A percentile compares a stretch with the other conserved stretches of the same genome.
Conservation (phyloP, 2,888 invertebrate species). For the Hydrotaea cyrtoneurina region DNA sequence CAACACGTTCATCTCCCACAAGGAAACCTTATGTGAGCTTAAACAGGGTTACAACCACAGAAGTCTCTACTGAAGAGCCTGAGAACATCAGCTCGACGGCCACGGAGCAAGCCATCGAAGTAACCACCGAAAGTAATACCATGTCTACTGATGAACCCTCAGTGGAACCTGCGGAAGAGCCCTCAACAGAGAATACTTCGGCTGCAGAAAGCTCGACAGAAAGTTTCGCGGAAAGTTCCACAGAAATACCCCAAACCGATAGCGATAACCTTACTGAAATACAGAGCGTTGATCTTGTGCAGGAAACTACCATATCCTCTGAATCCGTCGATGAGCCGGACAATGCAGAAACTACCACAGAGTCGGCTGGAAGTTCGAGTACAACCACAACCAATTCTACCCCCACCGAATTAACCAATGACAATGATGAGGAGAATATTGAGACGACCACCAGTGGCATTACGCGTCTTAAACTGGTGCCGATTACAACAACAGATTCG, state of each 20-base stretch:
- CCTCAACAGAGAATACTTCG: not conserved
- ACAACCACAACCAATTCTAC: slow-evolving; percentile 9
- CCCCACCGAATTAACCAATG: not conserved
- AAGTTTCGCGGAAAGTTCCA: not conserved
- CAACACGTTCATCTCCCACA: not conserved
- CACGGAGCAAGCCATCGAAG: not conserved
- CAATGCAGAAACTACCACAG: not conserved
- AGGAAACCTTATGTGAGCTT: not conserved
- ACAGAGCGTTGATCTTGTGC: not conserved
- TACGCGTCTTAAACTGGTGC: not conserved
- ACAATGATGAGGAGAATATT: not conserved
- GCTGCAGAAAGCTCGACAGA: no score
- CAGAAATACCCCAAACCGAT: not conserved
- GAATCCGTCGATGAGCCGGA: not conserved
- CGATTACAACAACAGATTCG: not conserved
- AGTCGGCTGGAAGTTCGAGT: not conserved
- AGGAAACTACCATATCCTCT: not conserved
- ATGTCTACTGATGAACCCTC: not conserved
- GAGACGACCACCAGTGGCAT: not conserved
- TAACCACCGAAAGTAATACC: not conserved
- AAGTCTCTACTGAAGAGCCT: not conserved
- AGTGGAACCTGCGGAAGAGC: no score
- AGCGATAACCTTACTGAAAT: not conserved
- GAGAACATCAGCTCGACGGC: not conserved
- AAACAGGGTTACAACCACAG: not conserved